Base-by-base conservation (phyloP, 2,888 invertebrate species). In the Caenorhabditis sulstoni region DNA sequence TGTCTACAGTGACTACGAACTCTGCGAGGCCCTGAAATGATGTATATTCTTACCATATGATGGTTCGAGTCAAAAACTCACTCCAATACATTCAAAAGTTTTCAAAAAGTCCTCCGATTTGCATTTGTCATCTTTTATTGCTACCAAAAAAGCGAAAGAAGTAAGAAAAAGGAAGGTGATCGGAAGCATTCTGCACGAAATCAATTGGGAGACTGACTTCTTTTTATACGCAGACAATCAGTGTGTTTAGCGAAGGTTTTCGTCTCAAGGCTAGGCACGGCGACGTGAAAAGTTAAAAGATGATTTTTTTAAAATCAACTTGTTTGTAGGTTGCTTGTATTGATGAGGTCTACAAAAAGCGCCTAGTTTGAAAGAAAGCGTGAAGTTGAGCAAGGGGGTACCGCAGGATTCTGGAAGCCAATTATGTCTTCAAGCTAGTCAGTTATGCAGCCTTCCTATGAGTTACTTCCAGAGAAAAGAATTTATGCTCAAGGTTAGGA, bases 1-100 rank as follows among this genome's bases (percentile, higher is more conserved):
- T 29, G 14, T 68, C 61, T 11, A 74, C 57, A 4, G 37, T 64
- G 16, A 44, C 37, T 5, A 76, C 62, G n/a, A 76, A 68, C 11
- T 62, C 45, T 3, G 76, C 61, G 7, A 76, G 62, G 7, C 68
- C 68, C 75, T 75, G 22, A 9, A 67, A 49, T 23, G 7, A 41
- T 14, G 20, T n/a, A 23, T n/a, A 23, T 23, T 20, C 1, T 61
- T 37, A 16, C 5, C 14, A 20, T 22, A 8, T 8, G n/a, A n/a
- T n/a, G n/a, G n/a, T 11, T 8, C 29, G 8, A 39, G 23, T 37
- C 3, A 14, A 23, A 39, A 14, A 29, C 61, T 49, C 18, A 75
- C 75, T 37, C 67, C 67, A 22, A 76, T 76, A 50, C 76, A 76
- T 20, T 35, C 47, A 16, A 76, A 68, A 8, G 61, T 53, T 20